Conservation (phyloP, 2,113 vertebrate species). For the Thalassarche chlororhynchos region DNA sequence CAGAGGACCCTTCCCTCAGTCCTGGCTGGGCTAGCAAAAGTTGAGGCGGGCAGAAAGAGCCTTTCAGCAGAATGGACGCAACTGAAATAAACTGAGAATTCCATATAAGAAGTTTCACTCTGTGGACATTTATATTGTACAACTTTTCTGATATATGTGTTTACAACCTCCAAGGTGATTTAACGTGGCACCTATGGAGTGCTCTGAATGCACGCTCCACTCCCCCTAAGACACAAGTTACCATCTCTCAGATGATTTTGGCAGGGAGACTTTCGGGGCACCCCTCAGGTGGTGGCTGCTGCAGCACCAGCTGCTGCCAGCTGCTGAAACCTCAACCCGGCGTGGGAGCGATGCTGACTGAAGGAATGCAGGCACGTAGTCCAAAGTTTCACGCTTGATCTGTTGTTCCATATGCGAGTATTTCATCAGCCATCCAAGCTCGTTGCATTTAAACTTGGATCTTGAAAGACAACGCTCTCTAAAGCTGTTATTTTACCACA, state of each 20-base stretch:
- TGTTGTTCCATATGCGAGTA: neutral
- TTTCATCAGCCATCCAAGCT: neutral
- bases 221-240: too few species aligned
- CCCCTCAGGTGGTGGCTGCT: neutral
- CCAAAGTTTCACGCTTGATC: neutral
- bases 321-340: rapidly evolving
- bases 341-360: rapidly evolving
- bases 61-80: neutral
- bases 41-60: neutral
- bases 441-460: neutral
- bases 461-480: neutral
- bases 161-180: neutral
- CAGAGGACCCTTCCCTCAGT: neutral
- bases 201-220: rapidly evolving
- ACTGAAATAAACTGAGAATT: neutral
- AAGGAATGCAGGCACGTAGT: rapidly evolving
- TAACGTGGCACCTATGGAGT: rapidly evolving
- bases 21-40: neutral
- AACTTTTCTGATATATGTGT: rapidly evolving
- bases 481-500: neutral
- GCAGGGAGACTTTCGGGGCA: neutral
- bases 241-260: rapidly evolving
- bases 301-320: neutral
- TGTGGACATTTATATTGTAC: rapidly evolving
- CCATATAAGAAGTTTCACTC: neutral